Conservation (phyloP, 2,797 vertebrate genomes). For the Molossus alvarezi region DNA sequence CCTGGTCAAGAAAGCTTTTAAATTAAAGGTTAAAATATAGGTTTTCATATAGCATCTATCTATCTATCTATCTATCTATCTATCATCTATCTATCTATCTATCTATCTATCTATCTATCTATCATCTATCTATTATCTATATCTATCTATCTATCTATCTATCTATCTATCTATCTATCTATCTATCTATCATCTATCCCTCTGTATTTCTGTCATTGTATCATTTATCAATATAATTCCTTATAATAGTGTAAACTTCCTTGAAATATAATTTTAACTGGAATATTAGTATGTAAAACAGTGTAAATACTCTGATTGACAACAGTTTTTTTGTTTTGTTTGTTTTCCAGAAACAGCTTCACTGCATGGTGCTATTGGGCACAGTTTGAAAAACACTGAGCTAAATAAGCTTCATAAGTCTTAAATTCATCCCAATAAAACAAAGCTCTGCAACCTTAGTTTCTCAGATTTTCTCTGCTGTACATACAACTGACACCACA, state of each 20-base stretch:
- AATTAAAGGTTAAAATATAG: background rate
- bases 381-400: background rate
- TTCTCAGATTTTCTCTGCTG: background rate
- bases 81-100: background rate
- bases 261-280: constrained; percentile 45
- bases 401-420: background rate
- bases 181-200: background rate
- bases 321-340: background rate
- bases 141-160: background rate
- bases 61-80: background rate
- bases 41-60: background rate
- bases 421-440: background rate
- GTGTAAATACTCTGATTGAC: background rate
- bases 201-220: background rate
- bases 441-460: background rate
- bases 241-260: background rate
- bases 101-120: background rate
- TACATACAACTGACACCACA: background rate
- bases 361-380: background rate
- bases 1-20: background rate
- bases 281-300: background rate
- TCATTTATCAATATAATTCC: background rate
- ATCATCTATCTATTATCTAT: background rate
- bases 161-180: background rate
- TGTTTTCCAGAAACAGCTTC: background rate